phyloP scores from a whole-genome alignment of 2,797 vertebrate genomes.

The Pteropus rufus region DNA sequence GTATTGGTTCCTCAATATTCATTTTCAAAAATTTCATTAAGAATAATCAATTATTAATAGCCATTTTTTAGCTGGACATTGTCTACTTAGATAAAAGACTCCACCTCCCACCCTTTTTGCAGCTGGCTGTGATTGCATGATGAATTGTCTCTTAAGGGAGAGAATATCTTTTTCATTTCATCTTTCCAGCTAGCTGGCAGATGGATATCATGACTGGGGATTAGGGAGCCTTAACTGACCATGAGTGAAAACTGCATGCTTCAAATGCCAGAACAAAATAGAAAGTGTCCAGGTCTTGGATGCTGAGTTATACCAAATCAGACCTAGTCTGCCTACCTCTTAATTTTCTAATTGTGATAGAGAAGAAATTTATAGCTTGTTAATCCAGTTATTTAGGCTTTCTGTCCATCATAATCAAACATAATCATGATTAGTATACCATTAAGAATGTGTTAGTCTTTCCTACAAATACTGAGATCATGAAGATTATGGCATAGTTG shows the following conservation, averaged over 20 bases:
- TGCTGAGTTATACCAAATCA: not conserved
- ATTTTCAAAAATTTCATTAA: not conserved
- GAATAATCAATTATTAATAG: not conserved
- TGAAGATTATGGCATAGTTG: not conserved
- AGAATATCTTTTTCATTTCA: not conserved
- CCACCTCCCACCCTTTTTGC: not conserved
- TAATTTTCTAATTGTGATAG: not conserved
- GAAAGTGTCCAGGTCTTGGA: not conserved
- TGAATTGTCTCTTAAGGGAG: not conserved
- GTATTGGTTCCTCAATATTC: not conserved
- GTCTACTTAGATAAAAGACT: not conserved
- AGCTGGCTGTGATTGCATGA: not conserved
- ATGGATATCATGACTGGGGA: not conserved
- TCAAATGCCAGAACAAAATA: not conserved
- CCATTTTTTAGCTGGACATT: not conserved
- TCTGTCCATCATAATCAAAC: not conserved
- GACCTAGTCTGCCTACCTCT: too few relatives aligned
- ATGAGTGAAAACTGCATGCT: not conserved
- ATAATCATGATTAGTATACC: not conserved
- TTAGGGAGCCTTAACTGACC: not conserved
- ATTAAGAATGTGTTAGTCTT: not conserved
- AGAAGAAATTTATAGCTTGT: not conserved
- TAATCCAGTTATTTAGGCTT: not conserved
- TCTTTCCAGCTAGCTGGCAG: not conserved
- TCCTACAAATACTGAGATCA: not conserved